Evolutionary conservation across 2,888 invertebrate species (phyloP).

Genomic region (Myathropa florea): DNA sequence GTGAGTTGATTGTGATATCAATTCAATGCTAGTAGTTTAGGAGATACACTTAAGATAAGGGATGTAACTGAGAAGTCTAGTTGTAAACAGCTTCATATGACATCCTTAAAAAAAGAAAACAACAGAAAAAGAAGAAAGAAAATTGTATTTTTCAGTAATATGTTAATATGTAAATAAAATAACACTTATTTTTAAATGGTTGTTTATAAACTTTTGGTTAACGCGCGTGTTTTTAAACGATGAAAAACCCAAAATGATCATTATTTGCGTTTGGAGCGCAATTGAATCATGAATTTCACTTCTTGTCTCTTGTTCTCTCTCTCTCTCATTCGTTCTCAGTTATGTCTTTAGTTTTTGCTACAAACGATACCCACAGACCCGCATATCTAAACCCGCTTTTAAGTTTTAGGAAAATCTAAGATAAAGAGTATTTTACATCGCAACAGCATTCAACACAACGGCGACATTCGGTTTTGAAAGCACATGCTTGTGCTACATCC

Average conservation of each 20-base stretch:
- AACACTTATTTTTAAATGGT: constrained; percentile 24
- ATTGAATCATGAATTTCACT: neutral
- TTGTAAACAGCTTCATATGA: constrained; percentile 39
- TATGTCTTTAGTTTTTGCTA: constrained; percentile 17
- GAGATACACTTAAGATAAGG: constrained; percentile 21
- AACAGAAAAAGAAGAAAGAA: neutral
- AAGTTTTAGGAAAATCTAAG: neutral
- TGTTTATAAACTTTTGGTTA: constrained; percentile 31
- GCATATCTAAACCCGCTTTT: neutral
- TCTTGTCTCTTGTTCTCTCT: neutral
- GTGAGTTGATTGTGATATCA: neutral
- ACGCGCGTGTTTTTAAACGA: neutral
- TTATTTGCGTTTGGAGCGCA: neutral
- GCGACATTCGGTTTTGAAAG: neutral
- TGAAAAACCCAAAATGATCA: neutral
- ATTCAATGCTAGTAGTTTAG: neutral
- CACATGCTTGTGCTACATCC: neutral
- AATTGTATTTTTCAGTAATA: constrained; percentile 34
- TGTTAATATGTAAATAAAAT: constrained; percentile 60
- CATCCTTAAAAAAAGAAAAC: constrained; percentile 8
- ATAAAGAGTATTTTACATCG: constrained; percentile 22
- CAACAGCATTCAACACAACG: neutral
- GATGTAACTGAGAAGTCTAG: constrained; percentile 40
- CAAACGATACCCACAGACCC: neutral
- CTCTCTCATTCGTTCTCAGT: constrained; percentile 11